Percentiles rank a stretch among this genome's conserved stretches.
phyloP scores from a whole-genome alignment of 2,888 invertebrate species.

The Mayetiola destructor region DNA sequence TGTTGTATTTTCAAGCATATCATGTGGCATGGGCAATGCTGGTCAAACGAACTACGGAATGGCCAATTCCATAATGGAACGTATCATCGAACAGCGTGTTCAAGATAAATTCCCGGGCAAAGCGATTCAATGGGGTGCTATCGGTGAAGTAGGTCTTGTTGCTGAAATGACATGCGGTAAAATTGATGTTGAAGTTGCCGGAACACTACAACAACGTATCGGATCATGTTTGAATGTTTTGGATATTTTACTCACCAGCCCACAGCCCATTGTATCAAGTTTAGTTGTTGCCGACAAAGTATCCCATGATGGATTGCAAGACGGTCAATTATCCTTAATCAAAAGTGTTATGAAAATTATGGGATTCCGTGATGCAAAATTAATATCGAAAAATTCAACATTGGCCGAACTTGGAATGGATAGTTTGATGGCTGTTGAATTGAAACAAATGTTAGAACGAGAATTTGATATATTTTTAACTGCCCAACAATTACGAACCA shows the following conservation, averaged over 20 bases:
- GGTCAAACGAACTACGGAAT: constrained; percentile 86
- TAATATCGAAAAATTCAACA: constrained; percentile 51
- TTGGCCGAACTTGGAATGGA: constrained; percentile 91
- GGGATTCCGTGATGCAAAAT: constrained; percentile 53
- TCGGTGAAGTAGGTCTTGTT: constrained; percentile 76
- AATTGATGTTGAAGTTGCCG: constrained; percentile 53
- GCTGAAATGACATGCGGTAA: constrained; percentile 59
- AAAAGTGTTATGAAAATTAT: constrained; percentile 57
- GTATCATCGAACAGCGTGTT: constrained; percentile 62
- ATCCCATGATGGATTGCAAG: constrained; percentile 42
- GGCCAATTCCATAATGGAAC: constrained; percentile 81
- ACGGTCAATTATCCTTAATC: constrained; percentile 50
- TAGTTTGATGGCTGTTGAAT: constrained; percentile 93
- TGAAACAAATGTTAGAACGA: constrained; percentile 80
- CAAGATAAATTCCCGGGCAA: constrained; percentile 57
- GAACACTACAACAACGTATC: constrained; percentile 75
- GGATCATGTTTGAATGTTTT: constrained; percentile 63
- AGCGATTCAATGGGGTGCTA: constrained; percentile 86
- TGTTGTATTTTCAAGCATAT: constrained; percentile 82
- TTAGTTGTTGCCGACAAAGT: constrained; percentile 80
- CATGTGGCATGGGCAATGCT: constrained; percentile 80
- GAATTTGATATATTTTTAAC: constrained; percentile 78
- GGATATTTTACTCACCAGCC: constrained; percentile 56
- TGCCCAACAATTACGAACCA: constrained; percentile 67
- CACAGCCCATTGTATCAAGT: constrained; percentile 55